Base-by-base conservation (phyloP, 2,888 invertebrate genomes). In the Pseudococcus viburni region DNA sequence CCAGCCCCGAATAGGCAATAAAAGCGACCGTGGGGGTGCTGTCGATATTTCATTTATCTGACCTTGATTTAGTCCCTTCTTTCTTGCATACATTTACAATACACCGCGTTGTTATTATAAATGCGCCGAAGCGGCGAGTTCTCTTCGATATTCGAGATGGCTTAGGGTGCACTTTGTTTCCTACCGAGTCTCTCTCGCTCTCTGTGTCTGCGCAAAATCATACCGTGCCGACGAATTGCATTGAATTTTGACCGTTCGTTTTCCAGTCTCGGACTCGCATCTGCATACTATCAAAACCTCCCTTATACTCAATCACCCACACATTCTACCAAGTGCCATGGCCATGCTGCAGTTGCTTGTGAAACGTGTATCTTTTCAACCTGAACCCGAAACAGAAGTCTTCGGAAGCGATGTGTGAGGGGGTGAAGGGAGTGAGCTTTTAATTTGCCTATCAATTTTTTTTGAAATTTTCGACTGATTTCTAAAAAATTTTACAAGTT, bases 31-130 rank as follows among this genome's bases (percentile, higher is more conserved):
- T 80, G 88, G 88, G 88, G 88, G 88, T 88, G 88, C 88, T 88
- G 88, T 88, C 88, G 80, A 88, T 88, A 88, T 80, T 88, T 88
- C 88, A 88, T 80, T 86, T 80, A 88, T 73, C 19, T 42, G 88
- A 88, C 88, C 88, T 88, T 88, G 88, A 88, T 88, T 86, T 86
- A 86, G 86, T 86, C 86, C 86, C 86, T 85, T 33, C 33, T 85
- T 59, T 55, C 39, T 39, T 86, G 86, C 86, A 86, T 86, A 86
- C 86, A 86, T 86, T 86, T 86, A 68, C 59, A 64, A 59, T 68
- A 26, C 39, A 22, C 86, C 64, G 59, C 64, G 59, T 86, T 86
- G 86, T 86, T 86, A 86, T 86, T 86, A 86, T 86, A 86, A 86
- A 64, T 64, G 64, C 64, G 33, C 19, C 19, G 64, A 9, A 19